These are phyloP conservation scores for Onychomys torridus DNA, from an alignment of 2,797 vertebrate genomes.

Conservation along the genomic window DNA sequence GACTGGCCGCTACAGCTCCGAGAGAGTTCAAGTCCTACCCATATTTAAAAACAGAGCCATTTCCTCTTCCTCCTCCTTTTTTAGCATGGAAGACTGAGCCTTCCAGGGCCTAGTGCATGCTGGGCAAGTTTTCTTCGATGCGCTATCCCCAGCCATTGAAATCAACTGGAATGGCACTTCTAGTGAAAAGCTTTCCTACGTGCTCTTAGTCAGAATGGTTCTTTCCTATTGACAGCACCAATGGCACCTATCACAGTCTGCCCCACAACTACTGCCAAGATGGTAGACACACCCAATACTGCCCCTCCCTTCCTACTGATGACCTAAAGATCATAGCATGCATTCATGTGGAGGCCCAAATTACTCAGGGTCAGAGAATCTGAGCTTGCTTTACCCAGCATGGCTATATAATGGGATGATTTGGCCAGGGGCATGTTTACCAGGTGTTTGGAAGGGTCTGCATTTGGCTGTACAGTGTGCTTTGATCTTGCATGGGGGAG, in stretches of 20 bases:
- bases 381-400: too few species aligned
- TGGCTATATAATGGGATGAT: too few species aligned
- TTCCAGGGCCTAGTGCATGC: neutral
- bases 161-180: neutral
- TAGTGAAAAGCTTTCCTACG: neutral
- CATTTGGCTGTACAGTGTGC: too few species aligned
- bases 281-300: neutral
- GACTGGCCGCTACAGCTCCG: neutral
- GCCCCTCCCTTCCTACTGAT: neutral
- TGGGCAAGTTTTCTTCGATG: neutral
- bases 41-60: neutral
- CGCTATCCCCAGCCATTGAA: neutral
- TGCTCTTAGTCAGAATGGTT: neutral
- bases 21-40: neutral
- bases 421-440: too few species aligned
- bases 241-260: neutral
- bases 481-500: too few species aligned
- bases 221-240: neutral
- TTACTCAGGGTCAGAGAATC: too few species aligned
- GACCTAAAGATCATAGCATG: neutral
- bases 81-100: neutral
- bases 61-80: neutral
- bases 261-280: accelerated
- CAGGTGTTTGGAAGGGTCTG: too few species aligned
- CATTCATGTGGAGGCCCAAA: neutral